Evolutionary conservation across 2,888 invertebrate species (phyloP).

Genomic region (Horisme vitalbata): DNA sequence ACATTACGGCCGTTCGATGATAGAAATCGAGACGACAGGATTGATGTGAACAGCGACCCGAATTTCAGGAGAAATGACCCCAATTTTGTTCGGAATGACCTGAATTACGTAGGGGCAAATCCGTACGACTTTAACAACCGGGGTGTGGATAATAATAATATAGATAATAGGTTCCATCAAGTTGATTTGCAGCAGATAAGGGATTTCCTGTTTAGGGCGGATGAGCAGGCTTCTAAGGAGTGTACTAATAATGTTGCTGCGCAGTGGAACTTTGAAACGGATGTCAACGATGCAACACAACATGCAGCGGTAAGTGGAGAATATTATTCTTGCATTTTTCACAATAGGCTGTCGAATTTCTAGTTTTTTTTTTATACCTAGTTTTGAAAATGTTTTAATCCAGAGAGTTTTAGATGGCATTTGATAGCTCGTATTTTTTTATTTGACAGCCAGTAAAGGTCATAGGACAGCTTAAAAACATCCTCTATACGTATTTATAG

Average conservation of each 20-base stretch:
- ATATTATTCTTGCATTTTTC: no score
- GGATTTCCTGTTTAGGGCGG: slow-evolving; percentile 86
- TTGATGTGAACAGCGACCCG: slow-evolving; percentile 71
- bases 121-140: slow-evolving; percentile 68
- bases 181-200: slow-evolving; percentile 75
- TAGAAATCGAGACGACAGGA: slow-evolving; percentile 68
- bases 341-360: no score
- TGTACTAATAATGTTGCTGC: slow-evolving; percentile 93
- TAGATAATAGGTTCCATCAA: slow-evolving; percentile 70
- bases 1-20: slow-evolving; percentile 59
- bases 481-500: no score
- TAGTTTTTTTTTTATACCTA: no score
- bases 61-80: slow-evolving; percentile 77
- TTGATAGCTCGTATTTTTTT: no score
- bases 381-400: no score
- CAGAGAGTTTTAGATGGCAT: no score
- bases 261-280: slow-evolving; percentile 95
- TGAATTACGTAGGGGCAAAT: slow-evolving; percentile 68
- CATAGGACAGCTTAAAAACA: no score
- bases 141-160: slow-evolving; percentile 58
- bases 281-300: slow-evolving; percentile 92
- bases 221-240: slow-evolving; percentile 89
- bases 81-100: slow-evolving; percentile 74
- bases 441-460: no score
- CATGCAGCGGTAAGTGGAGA: slow-evolving; percentile 89